Conservation (phyloP, 2,797 vertebrate species). For the Siniperca undulata region DNA sequence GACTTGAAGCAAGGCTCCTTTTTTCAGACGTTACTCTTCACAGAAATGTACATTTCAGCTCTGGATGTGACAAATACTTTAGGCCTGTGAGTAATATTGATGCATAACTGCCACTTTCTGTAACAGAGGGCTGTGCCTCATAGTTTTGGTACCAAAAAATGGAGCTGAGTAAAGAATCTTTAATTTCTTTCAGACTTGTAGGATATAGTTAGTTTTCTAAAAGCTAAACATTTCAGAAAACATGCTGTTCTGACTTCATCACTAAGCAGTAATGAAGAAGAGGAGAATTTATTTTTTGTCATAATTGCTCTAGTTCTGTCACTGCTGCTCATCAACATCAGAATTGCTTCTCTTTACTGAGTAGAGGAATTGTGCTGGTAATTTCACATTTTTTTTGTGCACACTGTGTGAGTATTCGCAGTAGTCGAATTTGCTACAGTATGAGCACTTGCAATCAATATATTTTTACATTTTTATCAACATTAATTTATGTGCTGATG, state of each 20-base stretch:
- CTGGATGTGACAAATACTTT: slow-evolving; percentile 1
- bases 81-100: neutral
- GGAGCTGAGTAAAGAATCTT: slow-evolving; percentile 3
- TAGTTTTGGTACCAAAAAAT: neutral
- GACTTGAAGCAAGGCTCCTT: neutral
- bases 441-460: neutral
- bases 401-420: neutral
- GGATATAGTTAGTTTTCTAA: neutral
- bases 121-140: neutral
- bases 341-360: neutral
- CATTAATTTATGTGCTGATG: neutral
- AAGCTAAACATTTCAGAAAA: slow-evolving; percentile 9
- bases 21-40: neutral
- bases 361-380: neutral
- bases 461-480: neutral
- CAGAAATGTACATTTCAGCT: slow-evolving; percentile 11
- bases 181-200: neutral
- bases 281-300: neutral
- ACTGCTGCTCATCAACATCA: neutral
- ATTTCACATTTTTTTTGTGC: neutral
- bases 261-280: slow-evolving; percentile 7
- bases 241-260: slow-evolving; percentile 21
- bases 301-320: slow-evolving; percentile 29
- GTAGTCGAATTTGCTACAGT: no score
- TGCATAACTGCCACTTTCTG: neutral